These are phyloP conservation scores for Esox masquinongy DNA, from an alignment of 2,797 vertebrate species.

Conservation along the genomic window DNA sequence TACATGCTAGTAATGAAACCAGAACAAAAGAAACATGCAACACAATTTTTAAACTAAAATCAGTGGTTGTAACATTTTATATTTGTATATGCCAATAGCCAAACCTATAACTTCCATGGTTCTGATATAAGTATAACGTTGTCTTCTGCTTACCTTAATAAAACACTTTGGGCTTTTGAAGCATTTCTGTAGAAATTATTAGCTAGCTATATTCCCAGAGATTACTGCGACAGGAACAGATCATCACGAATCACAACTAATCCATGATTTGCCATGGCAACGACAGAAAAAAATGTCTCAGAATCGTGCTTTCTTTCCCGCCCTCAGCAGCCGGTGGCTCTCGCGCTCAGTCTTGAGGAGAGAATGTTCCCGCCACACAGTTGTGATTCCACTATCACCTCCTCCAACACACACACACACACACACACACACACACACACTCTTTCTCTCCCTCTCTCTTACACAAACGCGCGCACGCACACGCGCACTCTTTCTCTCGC, in stretches of 20 bases:
- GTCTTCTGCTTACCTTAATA: neutral
- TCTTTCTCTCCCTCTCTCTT: too few species aligned
- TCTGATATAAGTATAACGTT: too few species aligned
- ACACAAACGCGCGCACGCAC: too few species aligned
- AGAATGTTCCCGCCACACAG: neutral
- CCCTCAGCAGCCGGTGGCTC: neutral
- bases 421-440: too few species aligned
- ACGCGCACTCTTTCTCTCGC: too few species aligned
- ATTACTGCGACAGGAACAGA: neutral
- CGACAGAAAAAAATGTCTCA: neutral
- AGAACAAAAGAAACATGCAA: too few species aligned
- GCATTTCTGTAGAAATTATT: neutral
- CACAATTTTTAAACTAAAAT: too few species aligned
- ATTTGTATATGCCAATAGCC: too few species aligned
- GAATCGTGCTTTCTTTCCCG: neutral
- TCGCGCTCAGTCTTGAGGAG: neutral
- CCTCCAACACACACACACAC: too few species aligned
- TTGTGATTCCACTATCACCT: neutral
- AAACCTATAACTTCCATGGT: too few species aligned
- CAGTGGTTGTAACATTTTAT: too few species aligned
- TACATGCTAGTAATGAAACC: too few species aligned
- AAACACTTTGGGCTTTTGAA: neutral
- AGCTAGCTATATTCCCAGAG: neutral
- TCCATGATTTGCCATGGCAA: neutral
- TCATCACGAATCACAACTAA: neutral